phyloP scores from a whole-genome alignment of 2,113 vertebrate species.

The Saiga tatarica region DNA sequence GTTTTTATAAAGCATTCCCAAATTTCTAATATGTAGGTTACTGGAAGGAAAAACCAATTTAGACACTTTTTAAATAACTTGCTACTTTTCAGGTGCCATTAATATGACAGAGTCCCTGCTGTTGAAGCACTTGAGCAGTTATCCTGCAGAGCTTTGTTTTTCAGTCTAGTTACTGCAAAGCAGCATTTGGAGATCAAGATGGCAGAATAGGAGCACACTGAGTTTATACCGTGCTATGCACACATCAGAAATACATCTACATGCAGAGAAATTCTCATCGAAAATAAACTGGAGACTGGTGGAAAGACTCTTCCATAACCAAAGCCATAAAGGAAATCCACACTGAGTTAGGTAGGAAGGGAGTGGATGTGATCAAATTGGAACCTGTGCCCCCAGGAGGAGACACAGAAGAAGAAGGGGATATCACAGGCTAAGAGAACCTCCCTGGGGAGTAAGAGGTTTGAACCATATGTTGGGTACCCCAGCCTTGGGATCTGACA shows the following conservation, averaged over 20 bases:
- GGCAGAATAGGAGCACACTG: background rate
- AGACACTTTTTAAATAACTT: background rate
- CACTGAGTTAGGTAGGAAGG: background rate
- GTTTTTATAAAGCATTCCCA: background rate
- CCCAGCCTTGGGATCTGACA: background rate
- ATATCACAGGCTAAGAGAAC: background rate
- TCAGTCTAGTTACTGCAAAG: background rate
- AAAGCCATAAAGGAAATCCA: background rate
- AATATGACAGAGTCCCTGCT: background rate
- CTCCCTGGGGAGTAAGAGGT: background rate
- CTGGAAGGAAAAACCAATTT: background rate
- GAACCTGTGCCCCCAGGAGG: background rate
- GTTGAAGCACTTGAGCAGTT: background rate
- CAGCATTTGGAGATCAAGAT: background rate
- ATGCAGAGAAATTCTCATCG: background rate
- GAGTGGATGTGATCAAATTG: background rate
- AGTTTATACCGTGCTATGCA: background rate
- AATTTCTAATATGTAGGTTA: background rate
- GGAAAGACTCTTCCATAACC: background rate
- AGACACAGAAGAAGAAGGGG: background rate
- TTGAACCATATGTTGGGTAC: background rate
- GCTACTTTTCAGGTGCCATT: background rate
- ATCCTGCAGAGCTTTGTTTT: background rate
- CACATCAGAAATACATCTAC: background rate
- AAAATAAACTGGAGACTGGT: background rate